These are phyloP conservation scores for Drosophila subsilvestris DNA, from an alignment of 2,888 invertebrate genomes.

Conservation along the genomic window DNA sequence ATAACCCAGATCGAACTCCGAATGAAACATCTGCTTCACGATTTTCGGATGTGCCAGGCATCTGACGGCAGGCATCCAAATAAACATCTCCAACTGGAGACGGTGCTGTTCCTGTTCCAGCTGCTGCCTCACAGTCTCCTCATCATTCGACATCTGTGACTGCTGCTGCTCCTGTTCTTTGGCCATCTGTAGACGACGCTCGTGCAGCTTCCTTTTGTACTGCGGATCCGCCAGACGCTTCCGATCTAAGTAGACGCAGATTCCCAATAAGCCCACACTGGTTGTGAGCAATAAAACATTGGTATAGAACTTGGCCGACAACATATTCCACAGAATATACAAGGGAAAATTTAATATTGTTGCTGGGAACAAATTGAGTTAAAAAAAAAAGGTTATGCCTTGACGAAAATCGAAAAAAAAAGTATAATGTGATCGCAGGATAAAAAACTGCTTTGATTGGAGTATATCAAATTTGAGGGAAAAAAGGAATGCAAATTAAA, in stretches of 20 bases:
- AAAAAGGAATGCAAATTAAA: too few species aligned
- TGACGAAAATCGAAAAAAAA: neutral
- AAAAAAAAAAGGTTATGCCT: neutral
- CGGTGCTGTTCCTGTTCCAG: too few species aligned
- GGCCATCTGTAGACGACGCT: constrained; percentile 23
- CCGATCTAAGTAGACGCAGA: constrained; percentile 54
- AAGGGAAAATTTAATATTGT: neutral
- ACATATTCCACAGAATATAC: neutral
- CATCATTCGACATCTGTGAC: too few species aligned
- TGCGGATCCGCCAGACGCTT: constrained; percentile 52
- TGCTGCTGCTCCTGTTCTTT: neutral
- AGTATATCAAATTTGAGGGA: too few species aligned
- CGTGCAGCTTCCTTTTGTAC: constrained; percentile 41
- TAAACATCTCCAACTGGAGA: neutral
- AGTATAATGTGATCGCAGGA: too few species aligned
- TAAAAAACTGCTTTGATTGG: too few species aligned
- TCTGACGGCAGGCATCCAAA: neutral
- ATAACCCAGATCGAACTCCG: constrained; percentile 35
- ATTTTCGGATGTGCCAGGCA: neutral
- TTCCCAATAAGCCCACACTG: constrained; percentile 29
- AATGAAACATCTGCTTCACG: constrained; percentile 11
- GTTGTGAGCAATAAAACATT: constrained; percentile 10
- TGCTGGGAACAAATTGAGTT: neutral
- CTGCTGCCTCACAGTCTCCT: neutral
- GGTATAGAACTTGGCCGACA: neutral